Evolutionary conservation across 1,140 invertebrate genomes (phyloP).

Genomic region (Drosophila equinoxialis): DNA sequence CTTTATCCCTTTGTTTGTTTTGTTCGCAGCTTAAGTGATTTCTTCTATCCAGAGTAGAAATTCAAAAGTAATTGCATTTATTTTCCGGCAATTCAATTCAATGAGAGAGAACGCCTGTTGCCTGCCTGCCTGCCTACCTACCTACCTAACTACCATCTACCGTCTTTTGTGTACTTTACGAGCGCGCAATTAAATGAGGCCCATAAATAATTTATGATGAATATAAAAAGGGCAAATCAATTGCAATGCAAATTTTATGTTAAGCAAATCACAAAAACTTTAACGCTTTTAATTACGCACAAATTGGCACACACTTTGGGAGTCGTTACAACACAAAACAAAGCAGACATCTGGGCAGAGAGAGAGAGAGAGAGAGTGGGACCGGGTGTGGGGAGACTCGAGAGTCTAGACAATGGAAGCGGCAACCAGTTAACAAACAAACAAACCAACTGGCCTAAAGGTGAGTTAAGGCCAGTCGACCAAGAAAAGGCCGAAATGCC

Average conservation of each 20-base stretch:
- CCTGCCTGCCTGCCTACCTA: background rate
- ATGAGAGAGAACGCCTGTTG: slow-evolving; percentile 2
- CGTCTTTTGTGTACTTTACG: slow-evolving; percentile 35
- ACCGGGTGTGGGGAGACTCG: slow-evolving; percentile 23
- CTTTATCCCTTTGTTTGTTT: slow-evolving; percentile 29
- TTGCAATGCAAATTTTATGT: slow-evolving; percentile 66
- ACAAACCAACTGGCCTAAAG: slow-evolving; percentile 20
- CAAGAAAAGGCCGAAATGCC: slow-evolving; percentile 55
- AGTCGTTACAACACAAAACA: slow-evolving; percentile 9
- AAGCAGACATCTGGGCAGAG: background rate
- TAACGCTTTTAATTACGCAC: slow-evolving; percentile 70
- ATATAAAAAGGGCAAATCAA: slow-evolving; percentile 61
- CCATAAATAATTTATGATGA: slow-evolving; percentile 67
- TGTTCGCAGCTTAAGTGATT: slow-evolving; percentile 57
- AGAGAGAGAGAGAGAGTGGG: background rate
- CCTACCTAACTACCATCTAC: background rate
- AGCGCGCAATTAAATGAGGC: slow-evolving; percentile 51
- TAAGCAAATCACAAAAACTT: slow-evolving; percentile 63
- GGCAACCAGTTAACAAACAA: slow-evolving; percentile 17
- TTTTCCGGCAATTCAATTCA: slow-evolving; percentile 13
- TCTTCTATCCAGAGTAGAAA: slow-evolving; percentile 38
- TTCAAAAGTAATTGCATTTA: slow-evolving; percentile 32
- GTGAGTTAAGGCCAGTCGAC: slow-evolving; percentile 33
- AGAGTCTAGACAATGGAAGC: slow-evolving; percentile 58
- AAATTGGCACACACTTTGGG: slow-evolving; percentile 44